These are phyloP conservation scores for Tetrax tetrax DNA, from an alignment of 2,113 vertebrate species.

Conservation along the genomic window DNA sequence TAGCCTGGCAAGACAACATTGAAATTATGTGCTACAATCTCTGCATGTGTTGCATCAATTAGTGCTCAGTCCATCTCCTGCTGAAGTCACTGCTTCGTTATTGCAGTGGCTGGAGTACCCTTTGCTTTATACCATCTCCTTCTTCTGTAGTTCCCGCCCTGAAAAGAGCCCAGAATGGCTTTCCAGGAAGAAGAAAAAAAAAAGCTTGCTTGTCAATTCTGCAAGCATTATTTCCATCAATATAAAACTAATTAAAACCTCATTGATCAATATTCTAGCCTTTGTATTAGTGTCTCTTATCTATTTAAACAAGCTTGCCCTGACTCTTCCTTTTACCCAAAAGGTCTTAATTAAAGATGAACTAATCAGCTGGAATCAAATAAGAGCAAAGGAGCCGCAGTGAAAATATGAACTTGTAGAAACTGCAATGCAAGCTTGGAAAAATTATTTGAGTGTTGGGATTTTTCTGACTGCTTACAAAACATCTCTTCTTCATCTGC, in stretches of 20 bases:
- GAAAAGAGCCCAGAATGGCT: not conserved
- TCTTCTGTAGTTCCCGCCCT: not conserved
- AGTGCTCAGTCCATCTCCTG: not conserved
- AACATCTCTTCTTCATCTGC: not conserved
- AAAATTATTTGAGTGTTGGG: not conserved
- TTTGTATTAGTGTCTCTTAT: slow-evolving; percentile 32
- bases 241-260: slow-evolving; percentile 39
- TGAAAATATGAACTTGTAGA: not conserved
- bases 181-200: not conserved
- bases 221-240: not conserved
- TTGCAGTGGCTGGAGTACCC: not conserved
- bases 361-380: not conserved
- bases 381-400: not conserved
- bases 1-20: not conserved
- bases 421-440: not conserved
- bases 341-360: slow-evolving; percentile 48
- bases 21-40: not conserved
- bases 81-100: not conserved
- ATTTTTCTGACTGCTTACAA: not conserved
- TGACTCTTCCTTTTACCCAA: not conserved
- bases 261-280: not conserved
- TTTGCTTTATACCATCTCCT: not conserved
- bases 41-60: not conserved
- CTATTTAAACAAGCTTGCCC: not conserved
- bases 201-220: not conserved